Conservation (phyloP, 1,140 invertebrate genomes). For the Spodoptera litura region DNA sequence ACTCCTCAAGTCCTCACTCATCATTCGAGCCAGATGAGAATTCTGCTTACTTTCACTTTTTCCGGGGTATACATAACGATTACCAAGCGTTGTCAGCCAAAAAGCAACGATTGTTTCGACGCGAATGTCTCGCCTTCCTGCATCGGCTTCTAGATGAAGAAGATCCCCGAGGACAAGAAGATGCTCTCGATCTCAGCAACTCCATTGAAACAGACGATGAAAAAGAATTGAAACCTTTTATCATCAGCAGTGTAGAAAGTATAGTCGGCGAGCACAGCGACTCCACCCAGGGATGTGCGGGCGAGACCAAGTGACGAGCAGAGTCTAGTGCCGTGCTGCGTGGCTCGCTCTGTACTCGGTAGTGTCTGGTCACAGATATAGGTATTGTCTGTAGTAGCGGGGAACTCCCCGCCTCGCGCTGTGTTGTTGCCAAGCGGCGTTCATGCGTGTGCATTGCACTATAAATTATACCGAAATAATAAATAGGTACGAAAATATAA, state of each 20-base stretch:
- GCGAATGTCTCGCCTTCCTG: slow-evolving; percentile 69
- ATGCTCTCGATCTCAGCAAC: slow-evolving; percentile 63
- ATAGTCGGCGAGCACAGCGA: neutral
- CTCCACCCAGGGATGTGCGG: neutral
- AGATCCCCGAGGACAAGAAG: slow-evolving; percentile 56
- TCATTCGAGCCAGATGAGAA: slow-evolving; percentile 74
- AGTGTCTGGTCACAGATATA: no score
- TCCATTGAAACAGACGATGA: slow-evolving; percentile 51
- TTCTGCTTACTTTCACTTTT: slow-evolving; percentile 81
- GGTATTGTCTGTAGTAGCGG: no score
- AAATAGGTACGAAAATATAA: no score
- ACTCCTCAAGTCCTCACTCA: slow-evolving; percentile 45
- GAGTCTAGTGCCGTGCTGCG: no score
- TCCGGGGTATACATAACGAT: slow-evolving; percentile 75
- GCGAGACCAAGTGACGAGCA: no score
- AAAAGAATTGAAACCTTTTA: slow-evolving; percentile 39
- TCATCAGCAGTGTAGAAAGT: slow-evolving; percentile 37
- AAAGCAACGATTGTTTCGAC: slow-evolving; percentile 70
- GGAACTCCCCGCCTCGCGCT: no score
- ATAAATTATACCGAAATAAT: no score
- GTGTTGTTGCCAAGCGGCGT: no score
- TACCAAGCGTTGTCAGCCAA: slow-evolving; percentile 67
- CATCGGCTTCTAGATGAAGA: slow-evolving; percentile 75
- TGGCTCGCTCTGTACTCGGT: no score
- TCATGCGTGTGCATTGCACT: no score